Evolutionary conservation across 2,113 vertebrate genomes (phyloP).

Genomic region (Chaetodon auriga): DNA sequence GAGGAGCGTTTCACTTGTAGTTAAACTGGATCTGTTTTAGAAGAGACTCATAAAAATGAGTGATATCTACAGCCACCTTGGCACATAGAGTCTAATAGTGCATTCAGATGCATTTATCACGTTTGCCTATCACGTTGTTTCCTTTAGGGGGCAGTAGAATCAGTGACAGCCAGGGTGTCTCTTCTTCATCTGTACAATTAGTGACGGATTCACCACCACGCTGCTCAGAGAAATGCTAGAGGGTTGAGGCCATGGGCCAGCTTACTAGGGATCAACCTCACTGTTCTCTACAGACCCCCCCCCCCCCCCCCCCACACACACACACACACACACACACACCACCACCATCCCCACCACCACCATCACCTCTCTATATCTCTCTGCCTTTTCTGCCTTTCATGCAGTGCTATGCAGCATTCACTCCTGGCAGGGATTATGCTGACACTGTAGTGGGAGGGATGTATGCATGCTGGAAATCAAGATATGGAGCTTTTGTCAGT

Average conservation of each 20-base stretch:
- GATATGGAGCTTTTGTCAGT: conserved; percentile 68
- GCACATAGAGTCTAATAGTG: conserved; percentile 27
- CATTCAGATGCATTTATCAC: conserved; percentile 48
- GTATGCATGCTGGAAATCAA: conserved; percentile 68
- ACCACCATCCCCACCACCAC: no score
- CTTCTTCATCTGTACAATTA: conserved; percentile 33
- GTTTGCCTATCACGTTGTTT: conserved; percentile 44
- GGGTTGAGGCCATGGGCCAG: conserved; percentile 67
- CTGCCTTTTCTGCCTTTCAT: conserved; percentile 10
- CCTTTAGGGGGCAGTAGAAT: conserved; percentile 75
- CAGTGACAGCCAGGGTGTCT: conserved; percentile 51
- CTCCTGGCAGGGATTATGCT: conserved; percentile 73
- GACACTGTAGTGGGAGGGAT: conserved; percentile 65
- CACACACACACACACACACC: no score
- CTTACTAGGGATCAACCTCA: conserved; percentile 73
- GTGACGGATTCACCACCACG: conserved; percentile 45
- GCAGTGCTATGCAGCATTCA: conserved; percentile 50
- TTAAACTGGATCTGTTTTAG: conserved; percentile 41
- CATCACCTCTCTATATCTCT: conserved; percentile 8
- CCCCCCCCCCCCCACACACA: neutral
- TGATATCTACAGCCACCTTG: conserved; percentile 48
- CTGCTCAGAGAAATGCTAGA: conserved; percentile 65
- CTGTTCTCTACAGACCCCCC: conserved; percentile 32
- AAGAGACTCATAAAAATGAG: conserved; percentile 58
- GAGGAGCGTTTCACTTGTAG: conserved; percentile 46